A percentile compares a stretch with the other conserved stretches of the same genome.
phyloP scores from a whole-genome alignment of 2,888 invertebrate genomes.

The Drosophila meridionalis region DNA sequence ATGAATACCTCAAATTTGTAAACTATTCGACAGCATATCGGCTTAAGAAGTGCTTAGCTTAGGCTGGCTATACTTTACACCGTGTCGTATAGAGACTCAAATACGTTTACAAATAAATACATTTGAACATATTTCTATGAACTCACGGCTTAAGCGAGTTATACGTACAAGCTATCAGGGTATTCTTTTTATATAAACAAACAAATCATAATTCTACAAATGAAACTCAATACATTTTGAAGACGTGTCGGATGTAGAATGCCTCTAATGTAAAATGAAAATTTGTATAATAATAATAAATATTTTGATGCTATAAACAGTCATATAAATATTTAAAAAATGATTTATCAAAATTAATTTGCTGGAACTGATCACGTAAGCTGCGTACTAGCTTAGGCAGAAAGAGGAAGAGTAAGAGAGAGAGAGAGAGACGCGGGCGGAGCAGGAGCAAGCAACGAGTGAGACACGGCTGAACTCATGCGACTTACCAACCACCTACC shows the following conservation, averaged over 20 bases:
- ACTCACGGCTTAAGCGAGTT: background rate
- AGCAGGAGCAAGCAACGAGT: constrained; percentile 67
- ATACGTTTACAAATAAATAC: background rate
- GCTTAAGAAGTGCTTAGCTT: background rate
- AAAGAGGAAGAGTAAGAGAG: background rate
- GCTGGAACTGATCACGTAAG: background rate
- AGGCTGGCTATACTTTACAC: background rate
- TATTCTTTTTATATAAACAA: background rate
- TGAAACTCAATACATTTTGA: background rate
- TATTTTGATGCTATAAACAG: background rate
- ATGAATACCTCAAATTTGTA: background rate
- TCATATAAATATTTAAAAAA: too few species aligned
- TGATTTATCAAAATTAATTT: background rate
- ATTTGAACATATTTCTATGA: background rate
- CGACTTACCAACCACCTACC: constrained; percentile 87
- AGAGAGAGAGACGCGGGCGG: constrained; percentile 24
- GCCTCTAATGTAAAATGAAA: too few species aligned
- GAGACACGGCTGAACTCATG: constrained; percentile 80
- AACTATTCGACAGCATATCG: background rate
- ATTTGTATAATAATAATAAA: too few species aligned
- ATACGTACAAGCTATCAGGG: background rate
- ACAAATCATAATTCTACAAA: background rate
- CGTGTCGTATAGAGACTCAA: background rate
- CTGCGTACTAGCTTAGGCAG: constrained; percentile 10
- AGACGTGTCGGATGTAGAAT: too few species aligned